A percentile compares a stretch with the other conserved stretches of the same genome.
These are phyloP conservation scores for Caenorhabditis sinica DNA, from an alignment of 2,888 invertebrate genomes.

Conservation along the genomic window DNA sequence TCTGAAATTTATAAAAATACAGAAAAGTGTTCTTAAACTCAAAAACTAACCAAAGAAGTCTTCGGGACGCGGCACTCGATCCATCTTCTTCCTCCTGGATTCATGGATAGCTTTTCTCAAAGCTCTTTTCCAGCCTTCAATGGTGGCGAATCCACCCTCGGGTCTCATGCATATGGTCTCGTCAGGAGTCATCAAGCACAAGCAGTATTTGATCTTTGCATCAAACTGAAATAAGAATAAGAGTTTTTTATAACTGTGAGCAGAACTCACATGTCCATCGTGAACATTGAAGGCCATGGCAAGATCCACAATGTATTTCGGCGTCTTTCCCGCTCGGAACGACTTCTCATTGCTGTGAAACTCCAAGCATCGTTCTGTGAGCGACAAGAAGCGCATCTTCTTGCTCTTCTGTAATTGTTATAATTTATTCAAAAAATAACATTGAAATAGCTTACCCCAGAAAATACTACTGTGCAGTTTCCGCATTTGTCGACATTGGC, in stretches of 20 bases:
- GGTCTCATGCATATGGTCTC: constrained; percentile 74
- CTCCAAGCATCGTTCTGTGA: constrained; percentile 76
- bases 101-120: constrained; percentile 70
- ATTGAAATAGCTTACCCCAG: constrained; percentile 44
- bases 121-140: constrained; percentile 54
- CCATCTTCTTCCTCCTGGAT: constrained; percentile 73
- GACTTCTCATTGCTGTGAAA: constrained; percentile 78
- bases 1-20: constrained; percentile 61
- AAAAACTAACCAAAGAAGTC: constrained; percentile 76
- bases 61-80: constrained; percentile 71
- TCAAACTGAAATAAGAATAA: constrained; percentile 67
- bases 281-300: constrained; percentile 77
- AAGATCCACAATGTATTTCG: constrained; percentile 76
- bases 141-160: constrained; percentile 47
- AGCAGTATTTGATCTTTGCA: constrained; percentile 72
- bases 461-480: constrained; percentile 50
- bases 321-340: constrained; percentile 66
- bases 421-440: background rate
- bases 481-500: constrained; percentile 47
- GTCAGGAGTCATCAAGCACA: constrained; percentile 77
- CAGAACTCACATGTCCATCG: constrained; percentile 67
- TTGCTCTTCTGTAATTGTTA: constrained; percentile 72
- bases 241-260: background rate
- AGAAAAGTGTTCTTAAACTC: too few species aligned
- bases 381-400: constrained; percentile 73